phyloP scores from a whole-genome alignment of 2,797 vertebrate species.

The Labroides dimidiatus region DNA sequence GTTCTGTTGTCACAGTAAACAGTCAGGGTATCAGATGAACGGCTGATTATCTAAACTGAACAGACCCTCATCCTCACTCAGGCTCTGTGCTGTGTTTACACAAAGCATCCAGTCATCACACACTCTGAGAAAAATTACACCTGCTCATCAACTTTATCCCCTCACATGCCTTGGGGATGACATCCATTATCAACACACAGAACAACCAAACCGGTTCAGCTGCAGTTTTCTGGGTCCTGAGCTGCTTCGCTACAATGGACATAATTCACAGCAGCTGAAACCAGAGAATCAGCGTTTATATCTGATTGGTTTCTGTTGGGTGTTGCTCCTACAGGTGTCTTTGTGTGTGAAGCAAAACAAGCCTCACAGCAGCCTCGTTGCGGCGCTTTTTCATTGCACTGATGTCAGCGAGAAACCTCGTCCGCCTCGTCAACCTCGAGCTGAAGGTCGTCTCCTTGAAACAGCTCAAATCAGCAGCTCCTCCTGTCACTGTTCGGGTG shows the following conservation, averaged over 20 bases:
- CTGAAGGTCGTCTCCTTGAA: conserved; percentile 62
- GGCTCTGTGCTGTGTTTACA: conserved; percentile 43
- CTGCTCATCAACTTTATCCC: conserved; percentile 51
- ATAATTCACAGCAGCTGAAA: conserved; percentile 53
- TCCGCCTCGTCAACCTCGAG: conserved; percentile 10
- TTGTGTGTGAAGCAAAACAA: conserved; percentile 35
- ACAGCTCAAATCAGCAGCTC: conserved; percentile 45
- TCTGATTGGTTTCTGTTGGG: conserved; percentile 60
- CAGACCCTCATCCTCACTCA: conserved; percentile 2
- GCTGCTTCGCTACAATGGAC: conserved; percentile 47
- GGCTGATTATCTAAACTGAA: conserved; percentile 23
- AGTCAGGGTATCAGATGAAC: conserved; percentile 36
- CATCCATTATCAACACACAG: conserved; percentile 44
- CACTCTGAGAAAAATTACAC: conserved; percentile 54
- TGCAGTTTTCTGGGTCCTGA: conserved; percentile 58
- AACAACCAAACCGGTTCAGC: conserved; percentile 71
- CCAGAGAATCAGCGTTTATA: conserved; percentile 39
- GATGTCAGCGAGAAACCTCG: conserved; percentile 30
- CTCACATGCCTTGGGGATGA: conserved; percentile 52
- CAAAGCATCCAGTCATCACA: conserved; percentile 39
- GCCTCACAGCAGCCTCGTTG: conserved; percentile 13
- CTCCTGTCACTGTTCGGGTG: background rate
- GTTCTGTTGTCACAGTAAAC: conserved; percentile 37
- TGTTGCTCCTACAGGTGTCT: conserved; percentile 61
- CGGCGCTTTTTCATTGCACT: background rate